Evolutionary conservation across 2,888 invertebrate genomes (phyloP).

Genomic region (Tridacna gigas): DNA sequence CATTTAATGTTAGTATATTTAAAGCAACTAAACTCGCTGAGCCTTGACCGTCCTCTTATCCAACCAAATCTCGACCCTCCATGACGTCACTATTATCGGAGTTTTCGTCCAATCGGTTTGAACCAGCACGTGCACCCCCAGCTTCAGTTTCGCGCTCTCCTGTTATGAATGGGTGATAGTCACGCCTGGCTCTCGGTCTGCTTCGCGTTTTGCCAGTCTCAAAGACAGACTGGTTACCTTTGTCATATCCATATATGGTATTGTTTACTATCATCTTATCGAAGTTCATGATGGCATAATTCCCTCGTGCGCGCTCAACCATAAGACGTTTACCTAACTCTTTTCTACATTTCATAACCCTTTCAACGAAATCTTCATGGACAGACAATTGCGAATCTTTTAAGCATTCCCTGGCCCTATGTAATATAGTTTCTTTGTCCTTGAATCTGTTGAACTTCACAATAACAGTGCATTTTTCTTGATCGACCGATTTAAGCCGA

Average conservation of each 20-base stretch:
- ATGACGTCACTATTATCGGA: not conserved
- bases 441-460: not conserved
- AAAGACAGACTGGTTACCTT: slow-evolving; percentile 2
- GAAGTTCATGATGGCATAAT: slow-evolving; percentile 24
- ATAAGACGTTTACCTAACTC: slow-evolving; percentile 34
- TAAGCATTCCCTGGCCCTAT: slow-evolving; percentile 1
- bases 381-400: too few species aligned
- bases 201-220: not conserved
- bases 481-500: not conserved
- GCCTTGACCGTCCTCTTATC: too few species aligned
- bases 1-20: too few species aligned
- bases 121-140: not conserved
- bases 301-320: slow-evolving; percentile 6
- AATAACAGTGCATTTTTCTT: not conserved
- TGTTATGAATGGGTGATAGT: too few species aligned
- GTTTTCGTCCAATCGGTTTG: not conserved
- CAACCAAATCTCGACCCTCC: not conserved
- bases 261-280: slow-evolving; percentile 34
- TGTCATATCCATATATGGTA: slow-evolving; percentile 33
- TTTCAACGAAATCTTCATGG: too few species aligned
- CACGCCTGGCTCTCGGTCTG: too few species aligned
- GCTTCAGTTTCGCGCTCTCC: not conserved
- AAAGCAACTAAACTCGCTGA: too few species aligned
- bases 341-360: not conserved
- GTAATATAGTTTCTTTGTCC: not conserved